These are phyloP conservation scores for Anguilla japonica DNA, from an alignment of 2,113 vertebrate genomes.

Conservation along the genomic window DNA sequence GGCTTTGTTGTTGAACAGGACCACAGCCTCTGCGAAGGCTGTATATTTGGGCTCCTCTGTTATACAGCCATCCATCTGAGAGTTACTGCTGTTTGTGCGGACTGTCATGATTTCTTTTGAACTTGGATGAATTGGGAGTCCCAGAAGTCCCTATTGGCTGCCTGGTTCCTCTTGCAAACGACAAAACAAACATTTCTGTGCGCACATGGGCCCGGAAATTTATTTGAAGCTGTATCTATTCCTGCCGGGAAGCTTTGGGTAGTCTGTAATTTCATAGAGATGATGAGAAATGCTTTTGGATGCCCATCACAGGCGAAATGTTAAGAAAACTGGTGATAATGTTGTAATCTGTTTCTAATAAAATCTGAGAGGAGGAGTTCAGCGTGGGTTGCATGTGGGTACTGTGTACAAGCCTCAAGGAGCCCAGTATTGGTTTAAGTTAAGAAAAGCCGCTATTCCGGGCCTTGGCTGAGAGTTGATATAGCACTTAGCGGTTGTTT, in stretches of 20 bases:
- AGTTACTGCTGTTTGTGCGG: background rate
- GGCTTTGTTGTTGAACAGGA: background rate
- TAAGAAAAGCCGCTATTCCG: constrained; percentile 35
- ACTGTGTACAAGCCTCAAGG: background rate
- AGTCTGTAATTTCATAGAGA: constrained; percentile 1
- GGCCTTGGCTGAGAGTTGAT: constrained; percentile 30
- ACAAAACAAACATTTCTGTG: background rate
- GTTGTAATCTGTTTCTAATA: constrained; percentile 15
- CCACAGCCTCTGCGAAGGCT: background rate
- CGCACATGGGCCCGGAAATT: background rate
- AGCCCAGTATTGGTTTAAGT: constrained; percentile 28
- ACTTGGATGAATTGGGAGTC: background rate
- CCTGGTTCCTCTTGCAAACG: background rate
- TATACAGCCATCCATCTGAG: background rate
- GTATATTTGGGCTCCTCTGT: background rate
- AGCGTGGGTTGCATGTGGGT: constrained; percentile 5
- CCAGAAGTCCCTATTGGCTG: background rate
- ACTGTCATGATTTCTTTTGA: background rate
- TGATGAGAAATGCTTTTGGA: background rate
- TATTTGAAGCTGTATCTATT: constrained; percentile 14
- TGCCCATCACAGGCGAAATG: background rate
- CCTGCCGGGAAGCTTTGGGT: background rate
- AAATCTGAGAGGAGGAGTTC: constrained; percentile 14
- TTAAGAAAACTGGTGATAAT: background rate
- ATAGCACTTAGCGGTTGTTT: constrained; percentile 36